Conservation (phyloP, 1,140 invertebrate species). For the Drusus annulatus region DNA sequence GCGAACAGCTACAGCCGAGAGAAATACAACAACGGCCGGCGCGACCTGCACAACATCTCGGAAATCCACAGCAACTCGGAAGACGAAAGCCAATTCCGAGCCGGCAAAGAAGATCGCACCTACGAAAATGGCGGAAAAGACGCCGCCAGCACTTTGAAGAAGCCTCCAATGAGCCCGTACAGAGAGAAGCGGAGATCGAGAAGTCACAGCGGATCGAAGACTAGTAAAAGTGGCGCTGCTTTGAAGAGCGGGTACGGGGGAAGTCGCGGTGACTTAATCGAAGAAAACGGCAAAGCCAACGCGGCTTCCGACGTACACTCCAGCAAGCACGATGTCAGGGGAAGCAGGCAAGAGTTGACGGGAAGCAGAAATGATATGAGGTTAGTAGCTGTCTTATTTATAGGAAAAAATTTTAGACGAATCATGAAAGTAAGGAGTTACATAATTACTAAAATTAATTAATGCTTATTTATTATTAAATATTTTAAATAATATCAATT, state of each 20-base stretch:
- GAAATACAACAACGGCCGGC: constrained; percentile 63
- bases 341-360: constrained; percentile 63
- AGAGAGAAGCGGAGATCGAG: constrained; percentile 60
- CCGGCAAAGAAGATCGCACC: constrained; percentile 50
- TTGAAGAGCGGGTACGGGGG: constrained; percentile 59
- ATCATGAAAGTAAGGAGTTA: no score
- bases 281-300: constrained; percentile 63
- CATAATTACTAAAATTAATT: no score
- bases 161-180: constrained; percentile 68
- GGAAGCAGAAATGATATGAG: constrained; percentile 58
- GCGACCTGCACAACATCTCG: constrained; percentile 74
- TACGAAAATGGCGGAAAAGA: constrained; percentile 26
- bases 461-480: no score
- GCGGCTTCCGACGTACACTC: constrained; percentile 64
- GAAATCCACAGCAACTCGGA: constrained; percentile 71
- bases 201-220: constrained; percentile 69
- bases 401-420: no score
- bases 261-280: constrained; percentile 58
- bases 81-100: constrained; percentile 65
- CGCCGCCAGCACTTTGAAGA: constrained; percentile 52
- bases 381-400: constrained; percentile 18
- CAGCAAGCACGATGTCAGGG: constrained; percentile 64
- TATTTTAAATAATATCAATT: no score
- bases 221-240: constrained; percentile 61
- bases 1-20: constrained; percentile 54